Conservation (phyloP, 2,113 vertebrate species). For the Chamaea fasciata region DNA sequence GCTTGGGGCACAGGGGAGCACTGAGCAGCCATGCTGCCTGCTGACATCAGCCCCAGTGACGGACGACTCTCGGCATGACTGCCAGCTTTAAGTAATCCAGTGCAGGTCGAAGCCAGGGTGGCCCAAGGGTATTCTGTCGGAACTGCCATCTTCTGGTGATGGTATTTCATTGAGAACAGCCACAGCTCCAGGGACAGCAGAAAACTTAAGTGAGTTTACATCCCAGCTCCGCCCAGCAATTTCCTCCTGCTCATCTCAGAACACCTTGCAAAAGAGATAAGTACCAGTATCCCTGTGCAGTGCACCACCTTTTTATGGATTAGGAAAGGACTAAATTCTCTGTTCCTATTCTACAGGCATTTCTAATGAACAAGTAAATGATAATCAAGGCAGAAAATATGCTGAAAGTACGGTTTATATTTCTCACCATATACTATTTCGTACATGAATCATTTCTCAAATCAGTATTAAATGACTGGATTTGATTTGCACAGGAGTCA, state of each 20-base stretch:
- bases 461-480: conserved; percentile 22
- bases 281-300: neutral
- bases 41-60: conserved; percentile 23
- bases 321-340: neutral
- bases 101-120: neutral
- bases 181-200: neutral
- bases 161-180: neutral
- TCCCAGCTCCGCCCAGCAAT: neutral
- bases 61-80: neutral
- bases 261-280: neutral
- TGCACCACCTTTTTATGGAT: neutral
- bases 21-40: neutral
- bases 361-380: conserved; percentile 43
- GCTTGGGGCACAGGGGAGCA: fast-evolving
- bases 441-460: conserved; percentile 45
- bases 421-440: conserved; percentile 11
- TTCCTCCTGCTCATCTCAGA: neutral
- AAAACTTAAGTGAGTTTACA: neutral
- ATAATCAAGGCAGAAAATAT: conserved; percentile 12
- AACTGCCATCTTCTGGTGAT: conserved; percentile 20
- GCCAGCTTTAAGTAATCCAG: neutral
- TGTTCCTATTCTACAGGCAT: conserved; percentile 7
- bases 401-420: neutral
- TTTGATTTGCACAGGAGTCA: conserved; percentile 62
- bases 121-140: conserved; percentile 18